Evolutionary conservation across 1,140 invertebrate species (phyloP), one percentile per base, ranked within the genome.

Genomic region (Idris sp.): DNA sequence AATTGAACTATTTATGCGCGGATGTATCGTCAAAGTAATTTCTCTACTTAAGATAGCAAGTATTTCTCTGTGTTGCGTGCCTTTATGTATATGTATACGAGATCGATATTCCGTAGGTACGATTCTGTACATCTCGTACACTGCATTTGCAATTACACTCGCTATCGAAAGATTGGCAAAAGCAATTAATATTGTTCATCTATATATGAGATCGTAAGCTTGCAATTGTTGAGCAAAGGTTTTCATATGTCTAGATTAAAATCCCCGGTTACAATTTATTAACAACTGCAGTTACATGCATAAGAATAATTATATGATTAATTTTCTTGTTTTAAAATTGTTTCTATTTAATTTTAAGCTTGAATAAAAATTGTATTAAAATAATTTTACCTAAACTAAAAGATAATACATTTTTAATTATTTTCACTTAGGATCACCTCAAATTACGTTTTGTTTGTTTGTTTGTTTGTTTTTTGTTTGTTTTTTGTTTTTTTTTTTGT

Each of bases 1-100:
- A 74, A 74, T 74, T 61, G 61, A 65, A 74, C 53, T 68, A 67
- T 74, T 74, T 74, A 74, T 74, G 71, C 71, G 71, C 61, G 54
- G 54, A 59, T 74, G 54, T 38, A 65, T 48, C 69, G 58, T 59
- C 69, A 67, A 65, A 51, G 61, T 65, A 74, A 74, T 56, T 54
- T 51, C 68, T 56, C 13, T 15, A 13, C 14, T 18, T 19, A 7
- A 31, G 18, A 13, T 30, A 25, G 31, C n/a, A 38, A 19, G 38
- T 59, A 73, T 49, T 38, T 31, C 41, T 28, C 22, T 28, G 49
- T 11, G 16, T 74, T 56, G 62, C 54, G 48, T 68, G 62, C 54
- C 36, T 64, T 59, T 46, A 19, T 65, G 35, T 44, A 41, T 36
- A n/a, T 6, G 19, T 44, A 28, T 43, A n/a, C n/a, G n/a, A n/a